Conservation (phyloP, 2,113 vertebrate species). For the Hyaena hyaena region DNA sequence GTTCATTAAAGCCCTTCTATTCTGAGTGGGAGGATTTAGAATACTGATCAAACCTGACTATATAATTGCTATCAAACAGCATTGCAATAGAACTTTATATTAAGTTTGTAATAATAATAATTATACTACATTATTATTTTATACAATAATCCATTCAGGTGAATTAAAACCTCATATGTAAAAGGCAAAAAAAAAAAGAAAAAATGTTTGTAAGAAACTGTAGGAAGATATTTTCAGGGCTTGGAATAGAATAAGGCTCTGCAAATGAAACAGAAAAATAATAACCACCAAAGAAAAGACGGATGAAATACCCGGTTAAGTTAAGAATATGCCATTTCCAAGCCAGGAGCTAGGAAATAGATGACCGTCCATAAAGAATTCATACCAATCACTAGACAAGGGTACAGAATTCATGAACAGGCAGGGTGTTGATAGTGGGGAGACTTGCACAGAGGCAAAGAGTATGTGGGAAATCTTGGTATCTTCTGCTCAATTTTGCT, state of each 20-base stretch:
- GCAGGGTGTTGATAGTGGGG: background rate
- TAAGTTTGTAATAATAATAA: background rate
- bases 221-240: background rate
- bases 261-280: background rate
- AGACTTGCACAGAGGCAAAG: background rate
- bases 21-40: background rate
- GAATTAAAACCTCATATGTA: background rate
- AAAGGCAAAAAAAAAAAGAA: background rate
- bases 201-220: background rate
- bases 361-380: background rate
- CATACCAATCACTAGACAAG: background rate
- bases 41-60: background rate
- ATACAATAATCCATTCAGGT: background rate
- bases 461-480: background rate
- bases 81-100: background rate
- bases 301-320: background rate
- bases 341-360: background rate
- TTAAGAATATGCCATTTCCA: background rate
- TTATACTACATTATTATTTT: background rate
- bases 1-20: background rate
- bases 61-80: background rate
- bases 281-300: background rate
- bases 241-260: background rate
- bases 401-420: background rate
- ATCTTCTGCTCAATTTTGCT: background rate